Conservation (phyloP, 2,797 vertebrate species). For the Psittacula echo region DNA sequence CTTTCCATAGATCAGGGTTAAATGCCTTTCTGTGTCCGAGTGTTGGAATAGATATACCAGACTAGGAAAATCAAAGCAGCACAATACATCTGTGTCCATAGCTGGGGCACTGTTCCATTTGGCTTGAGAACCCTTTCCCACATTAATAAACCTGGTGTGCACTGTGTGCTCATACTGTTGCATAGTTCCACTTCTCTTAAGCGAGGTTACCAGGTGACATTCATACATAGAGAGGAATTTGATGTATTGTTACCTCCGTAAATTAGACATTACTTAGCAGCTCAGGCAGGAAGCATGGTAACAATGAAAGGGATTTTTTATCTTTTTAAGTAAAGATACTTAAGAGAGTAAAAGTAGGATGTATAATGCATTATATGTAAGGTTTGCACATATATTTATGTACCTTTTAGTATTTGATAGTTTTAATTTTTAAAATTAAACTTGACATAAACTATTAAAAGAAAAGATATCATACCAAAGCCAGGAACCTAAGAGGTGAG, state of each 20-base stretch:
- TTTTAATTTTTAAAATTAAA: neutral
- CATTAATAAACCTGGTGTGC: rapidly evolving
- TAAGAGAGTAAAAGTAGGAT: neutral
- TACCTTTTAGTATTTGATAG: too few relatives aligned
- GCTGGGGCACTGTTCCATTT: neutral
- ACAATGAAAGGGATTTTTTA: neutral
- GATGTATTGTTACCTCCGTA: neutral
- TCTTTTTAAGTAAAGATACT: neutral
- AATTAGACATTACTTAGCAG: neutral
- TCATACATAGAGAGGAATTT: neutral
- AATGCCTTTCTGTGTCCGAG: neutral
- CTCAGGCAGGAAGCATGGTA: neutral
- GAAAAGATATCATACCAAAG: neutral
- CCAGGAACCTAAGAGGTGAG: neutral
- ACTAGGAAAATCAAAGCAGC: neutral
- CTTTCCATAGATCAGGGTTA: neutral
- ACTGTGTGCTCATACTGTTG: rapidly evolving
- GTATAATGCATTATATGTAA: too few relatives aligned
- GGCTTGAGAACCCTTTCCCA: neutral
- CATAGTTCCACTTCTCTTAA: neutral
- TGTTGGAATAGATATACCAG: neutral
- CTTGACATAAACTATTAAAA: neutral
- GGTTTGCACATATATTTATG: neutral
- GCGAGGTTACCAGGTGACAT: neutral
- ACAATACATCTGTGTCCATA: rapidly evolving